phyloP scores from a whole-genome alignment of 2,113 vertebrate species.

The Xerus inauris region DNA sequence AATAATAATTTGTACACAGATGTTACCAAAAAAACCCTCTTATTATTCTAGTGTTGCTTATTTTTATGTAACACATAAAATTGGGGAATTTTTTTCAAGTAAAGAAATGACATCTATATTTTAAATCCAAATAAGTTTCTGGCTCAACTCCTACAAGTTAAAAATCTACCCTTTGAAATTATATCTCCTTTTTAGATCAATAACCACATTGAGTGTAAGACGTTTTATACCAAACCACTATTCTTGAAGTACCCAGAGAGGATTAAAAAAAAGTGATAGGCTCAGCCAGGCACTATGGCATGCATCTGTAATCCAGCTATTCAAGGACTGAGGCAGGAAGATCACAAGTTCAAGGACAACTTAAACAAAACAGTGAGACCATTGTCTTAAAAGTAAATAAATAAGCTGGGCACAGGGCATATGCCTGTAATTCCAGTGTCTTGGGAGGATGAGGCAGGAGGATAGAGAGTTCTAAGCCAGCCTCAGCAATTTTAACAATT shows the following conservation, averaged over 20 bases:
- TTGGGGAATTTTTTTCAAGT: background rate
- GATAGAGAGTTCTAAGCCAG: no score
- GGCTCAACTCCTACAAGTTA: slow-evolving; percentile 51
- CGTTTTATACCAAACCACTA: slow-evolving; percentile 6
- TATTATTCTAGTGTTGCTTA: slow-evolving; percentile 71
- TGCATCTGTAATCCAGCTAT: background rate
- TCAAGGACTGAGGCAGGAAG: background rate
- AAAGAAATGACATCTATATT: slow-evolving; percentile 74
- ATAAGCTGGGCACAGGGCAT: no score
- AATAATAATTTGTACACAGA: slow-evolving; percentile 83
- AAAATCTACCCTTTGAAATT: slow-evolving; percentile 47
- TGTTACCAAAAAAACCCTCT: slow-evolving; percentile 75
- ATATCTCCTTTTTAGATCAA: slow-evolving; percentile 39
- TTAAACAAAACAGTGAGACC: background rate
- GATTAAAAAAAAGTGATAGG: background rate
- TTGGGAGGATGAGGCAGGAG: no score
- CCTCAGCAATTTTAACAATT: no score
- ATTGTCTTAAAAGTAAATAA: no score
- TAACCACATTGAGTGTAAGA: background rate
- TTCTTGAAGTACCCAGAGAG: background rate
- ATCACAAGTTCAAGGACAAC: background rate
- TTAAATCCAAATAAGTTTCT: slow-evolving; percentile 70
- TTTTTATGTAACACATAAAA: slow-evolving; percentile 76
- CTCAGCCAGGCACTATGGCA: background rate
- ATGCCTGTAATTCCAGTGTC: no score